Conservation (phyloP, 1,140 invertebrate genomes). For the Lordiphosa mommai region DNA sequence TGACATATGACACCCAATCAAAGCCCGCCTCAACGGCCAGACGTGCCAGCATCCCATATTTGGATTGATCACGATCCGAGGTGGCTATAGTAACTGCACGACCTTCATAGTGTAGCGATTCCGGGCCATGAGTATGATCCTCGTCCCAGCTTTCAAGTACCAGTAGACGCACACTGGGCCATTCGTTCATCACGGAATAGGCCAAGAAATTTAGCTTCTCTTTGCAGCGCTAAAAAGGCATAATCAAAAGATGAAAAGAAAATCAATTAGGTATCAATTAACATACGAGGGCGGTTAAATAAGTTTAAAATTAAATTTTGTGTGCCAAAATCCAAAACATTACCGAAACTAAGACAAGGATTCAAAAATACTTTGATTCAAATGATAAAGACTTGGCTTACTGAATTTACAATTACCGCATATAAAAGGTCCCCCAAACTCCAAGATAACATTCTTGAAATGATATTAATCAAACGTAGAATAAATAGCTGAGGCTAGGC, state of each 20-base stretch:
- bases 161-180: conserved; percentile 94
- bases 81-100: conserved; percentile 97
- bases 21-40: conserved; percentile 98
- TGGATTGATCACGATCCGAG: conserved; percentile 93
- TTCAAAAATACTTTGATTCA: no score
- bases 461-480: no score
- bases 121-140: conserved; percentile 87
- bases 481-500: no score
- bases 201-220: conserved; percentile 96
- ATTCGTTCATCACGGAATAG: conserved; percentile 98
- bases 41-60: conserved; percentile 96
- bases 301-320: no score
- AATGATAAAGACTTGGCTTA: no score
- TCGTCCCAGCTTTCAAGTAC: conserved; percentile 98
- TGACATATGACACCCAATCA: conserved; percentile 99
- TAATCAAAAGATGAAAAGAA: conserved; percentile 17
- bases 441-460: no score
- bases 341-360: no score
- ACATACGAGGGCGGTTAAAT: conserved; percentile 5
- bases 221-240: conserved; percentile 89
- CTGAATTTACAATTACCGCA: no score
- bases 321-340: no score
- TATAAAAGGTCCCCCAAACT: no score
- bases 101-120: conserved; percentile 97
- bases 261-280: conserved; percentile 47